These are phyloP conservation scores for Opisthocomus hoazin DNA, from an alignment of 2,113 vertebrate species.

Conservation along the genomic window DNA sequence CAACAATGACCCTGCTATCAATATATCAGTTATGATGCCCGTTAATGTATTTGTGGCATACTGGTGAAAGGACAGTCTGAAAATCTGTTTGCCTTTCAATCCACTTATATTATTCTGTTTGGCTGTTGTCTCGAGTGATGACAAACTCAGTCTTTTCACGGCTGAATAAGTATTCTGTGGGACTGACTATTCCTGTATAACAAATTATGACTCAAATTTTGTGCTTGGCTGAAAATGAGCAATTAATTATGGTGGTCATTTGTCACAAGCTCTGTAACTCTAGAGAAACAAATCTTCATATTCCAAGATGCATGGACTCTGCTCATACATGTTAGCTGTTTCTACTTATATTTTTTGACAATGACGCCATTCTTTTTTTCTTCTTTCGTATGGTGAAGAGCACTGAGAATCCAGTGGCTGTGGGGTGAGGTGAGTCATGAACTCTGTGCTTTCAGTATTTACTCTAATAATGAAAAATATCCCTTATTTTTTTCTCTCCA, in stretches of 20 bases:
- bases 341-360: neutral
- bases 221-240: conserved; percentile 10
- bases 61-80: neutral
- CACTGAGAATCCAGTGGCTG: neutral
- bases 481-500: neutral
- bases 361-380: neutral
- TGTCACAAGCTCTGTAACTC: neutral
- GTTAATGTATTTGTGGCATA: neutral
- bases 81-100: neutral
- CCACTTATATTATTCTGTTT: neutral
- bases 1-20: neutral
- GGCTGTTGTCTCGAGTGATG: neutral
- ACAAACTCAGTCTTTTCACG: neutral
- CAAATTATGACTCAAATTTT: conserved; percentile 1
- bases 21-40: neutral
- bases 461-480: neutral
- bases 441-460: neutral
- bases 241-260: conserved; percentile 15
- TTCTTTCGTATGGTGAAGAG: neutral
- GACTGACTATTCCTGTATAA: neutral
- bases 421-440: neutral
- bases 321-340: neutral
- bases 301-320: neutral
- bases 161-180: neutral
- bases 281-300: neutral